A percentile compares a stretch with the other conserved stretches of the same genome.
Evolutionary conservation across 2,888 invertebrate species (phyloP).

Genomic region (Torymus texanus): DNA sequence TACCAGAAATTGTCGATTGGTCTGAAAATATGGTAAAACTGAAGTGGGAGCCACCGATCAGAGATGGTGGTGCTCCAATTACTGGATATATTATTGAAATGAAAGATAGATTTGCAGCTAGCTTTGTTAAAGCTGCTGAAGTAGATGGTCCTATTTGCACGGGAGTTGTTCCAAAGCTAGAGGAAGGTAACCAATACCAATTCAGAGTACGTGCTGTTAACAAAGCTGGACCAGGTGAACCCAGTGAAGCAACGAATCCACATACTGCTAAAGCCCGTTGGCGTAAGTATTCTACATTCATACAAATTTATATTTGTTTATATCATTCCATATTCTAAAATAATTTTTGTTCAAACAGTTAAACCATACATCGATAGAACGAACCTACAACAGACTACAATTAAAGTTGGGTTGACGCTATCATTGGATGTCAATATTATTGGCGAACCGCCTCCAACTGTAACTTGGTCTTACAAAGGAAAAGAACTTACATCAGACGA

Average conservation of each 20-base stretch:
- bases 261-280: constrained; percentile 92
- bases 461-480: constrained; percentile 91
- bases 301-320: too few relatives aligned
- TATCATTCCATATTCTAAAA: neutral
- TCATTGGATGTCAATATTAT: constrained; percentile 91
- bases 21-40: constrained; percentile 92
- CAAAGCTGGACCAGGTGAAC: constrained; percentile 94
- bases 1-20: constrained; percentile 93
- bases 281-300: constrained; percentile 80
- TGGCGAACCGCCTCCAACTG: constrained; percentile 95
- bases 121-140: constrained; percentile 90
- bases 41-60: constrained; percentile 92
- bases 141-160: constrained; percentile 89
- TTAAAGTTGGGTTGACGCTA: constrained; percentile 92
- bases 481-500: constrained; percentile 80
- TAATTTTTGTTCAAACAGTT: constrained; percentile 77
- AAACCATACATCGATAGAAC: constrained; percentile 96
- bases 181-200: constrained; percentile 96
- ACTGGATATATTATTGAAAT: constrained; percentile 94
- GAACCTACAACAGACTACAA: constrained; percentile 87
- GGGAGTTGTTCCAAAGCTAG: constrained; percentile 91
- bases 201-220: constrained; percentile 96
- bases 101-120: constrained; percentile 90
- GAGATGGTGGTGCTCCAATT: constrained; percentile 95
- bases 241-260: constrained; percentile 93